phyloP scores from a whole-genome alignment of 2,888 invertebrate species.

The Limnephilus lunatus region DNA sequence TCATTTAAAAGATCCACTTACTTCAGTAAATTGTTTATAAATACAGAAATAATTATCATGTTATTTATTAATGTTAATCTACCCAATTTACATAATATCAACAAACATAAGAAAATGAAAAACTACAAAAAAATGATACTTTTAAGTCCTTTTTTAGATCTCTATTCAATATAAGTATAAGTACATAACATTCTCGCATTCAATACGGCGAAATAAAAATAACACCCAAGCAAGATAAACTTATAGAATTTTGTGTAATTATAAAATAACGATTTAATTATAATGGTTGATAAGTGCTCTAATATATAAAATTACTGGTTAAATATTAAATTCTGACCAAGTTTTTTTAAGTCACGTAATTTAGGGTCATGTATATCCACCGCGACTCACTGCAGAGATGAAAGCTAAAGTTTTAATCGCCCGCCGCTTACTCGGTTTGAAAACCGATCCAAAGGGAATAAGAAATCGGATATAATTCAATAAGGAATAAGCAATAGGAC shows the following conservation, averaged over 20 bases:
- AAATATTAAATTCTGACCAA: not conserved
- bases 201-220: too few relatives aligned
- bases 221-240: not conserved
- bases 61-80: not conserved
- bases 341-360: not conserved
- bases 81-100: not conserved
- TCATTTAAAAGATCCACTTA: too few relatives aligned
- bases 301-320: not conserved
- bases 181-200: not conserved
- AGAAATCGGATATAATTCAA: slow-evolving; percentile 41
- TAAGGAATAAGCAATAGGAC: slow-evolving; percentile 37
- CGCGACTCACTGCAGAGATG: not conserved
- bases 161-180: too few relatives aligned
- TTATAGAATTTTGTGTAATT: not conserved
- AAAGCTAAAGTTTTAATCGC: not conserved
- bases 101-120: not conserved
- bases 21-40: too few relatives aligned
- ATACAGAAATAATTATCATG: too few relatives aligned
- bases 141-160: not conserved
- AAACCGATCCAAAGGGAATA: slow-evolving; percentile 18
- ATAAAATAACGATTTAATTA: not conserved
- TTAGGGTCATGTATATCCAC: not conserved
- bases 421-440: not conserved
- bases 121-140: not conserved
- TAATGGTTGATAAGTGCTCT: not conserved